Evolutionary conservation across 2,888 invertebrate genomes (phyloP), one percentile per base, ranked within the genome.

Genomic region (Syritta pipiens): DNA sequence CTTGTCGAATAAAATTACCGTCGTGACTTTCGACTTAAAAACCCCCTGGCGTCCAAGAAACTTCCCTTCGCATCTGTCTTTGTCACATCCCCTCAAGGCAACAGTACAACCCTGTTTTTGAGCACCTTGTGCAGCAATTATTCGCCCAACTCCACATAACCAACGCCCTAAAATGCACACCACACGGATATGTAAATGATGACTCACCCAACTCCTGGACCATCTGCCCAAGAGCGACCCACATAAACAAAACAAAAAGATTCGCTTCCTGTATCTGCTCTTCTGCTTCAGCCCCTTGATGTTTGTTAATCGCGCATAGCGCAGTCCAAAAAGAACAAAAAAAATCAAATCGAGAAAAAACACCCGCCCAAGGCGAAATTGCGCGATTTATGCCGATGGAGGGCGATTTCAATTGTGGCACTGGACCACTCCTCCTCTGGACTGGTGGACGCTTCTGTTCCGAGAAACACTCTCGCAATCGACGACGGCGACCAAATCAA

Each of bases 361-460:
- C 1, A 26, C 12, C 14, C 7, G 7, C 7, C 22, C 37, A 14
- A 19, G 9, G 37, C 42, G 44, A 69, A n/a, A n/a, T n/a, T n/a
- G 49, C 44, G 42, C 42, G 68, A 69, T 69, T 69, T 60, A 60
- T 69, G 48, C 42, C 68, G 49, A 57, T 57, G 57, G 30, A 48
- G 28, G 48, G 48, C 63, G 63, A 42, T 57, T 55, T 63, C 55
- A 63, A 63, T 72, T 72, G 63, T 63, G 9, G 57, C n/a, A 49
- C 63, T 57, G 26, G 55, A 72, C 55, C 72, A 63, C 57, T 48
- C 37, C 32, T 40, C 6, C 35, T 19, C 2, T 19, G 28, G 19
- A 28, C n/a, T 44, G 12, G 51, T 24, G 30, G 24, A 28, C 20
- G 60, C 30, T 46, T 44, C 30, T 9, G 9, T 71, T 77, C 59